Conservation (phyloP, 1,140 invertebrate genomes). For the Drosophila sproati region DNA sequence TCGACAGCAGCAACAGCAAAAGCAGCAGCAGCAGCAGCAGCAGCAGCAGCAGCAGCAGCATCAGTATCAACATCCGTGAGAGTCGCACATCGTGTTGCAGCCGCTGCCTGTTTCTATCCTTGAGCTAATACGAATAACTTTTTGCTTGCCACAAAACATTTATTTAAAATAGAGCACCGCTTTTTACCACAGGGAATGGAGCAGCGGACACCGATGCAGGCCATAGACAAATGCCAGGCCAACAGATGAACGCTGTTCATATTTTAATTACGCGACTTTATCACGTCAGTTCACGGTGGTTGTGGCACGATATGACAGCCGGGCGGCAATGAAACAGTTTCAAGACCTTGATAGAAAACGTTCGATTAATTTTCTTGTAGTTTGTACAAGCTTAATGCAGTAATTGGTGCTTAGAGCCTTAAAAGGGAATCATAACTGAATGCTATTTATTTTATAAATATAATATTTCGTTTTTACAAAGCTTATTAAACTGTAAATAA, state of each 20-base stretch:
- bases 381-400: constrained; percentile 5
- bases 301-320: constrained; percentile 54
- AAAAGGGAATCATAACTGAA: not conserved
- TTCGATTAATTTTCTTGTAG: constrained; percentile 16
- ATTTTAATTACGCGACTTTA: constrained; percentile 81
- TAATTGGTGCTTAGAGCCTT: not conserved
- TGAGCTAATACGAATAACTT: constrained; percentile 71
- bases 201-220: constrained; percentile 34
- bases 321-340: constrained; percentile 14
- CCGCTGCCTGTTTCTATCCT: constrained; percentile 62
- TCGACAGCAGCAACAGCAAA: constrained; percentile 37
- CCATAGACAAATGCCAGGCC: constrained; percentile 33
- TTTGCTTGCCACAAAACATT: constrained; percentile 75
- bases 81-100: constrained; percentile 64
- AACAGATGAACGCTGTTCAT: constrained; percentile 75
- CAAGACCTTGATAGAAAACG: constrained; percentile 20
- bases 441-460: not conserved
- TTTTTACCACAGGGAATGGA: constrained; percentile 46
- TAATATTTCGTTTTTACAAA: constrained; percentile 4
- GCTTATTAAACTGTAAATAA: not conserved
- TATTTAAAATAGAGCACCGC: constrained; percentile 78
- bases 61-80: constrained; percentile 62
- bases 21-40: constrained; percentile 36
- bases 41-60: constrained; percentile 9
- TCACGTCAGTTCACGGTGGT: constrained; percentile 71